Percentiles rank a stretch among this genome's conserved stretches.
Evolutionary conservation across 2,888 invertebrate species (phyloP).

Genomic region (Nesidiocoris tenuis): DNA sequence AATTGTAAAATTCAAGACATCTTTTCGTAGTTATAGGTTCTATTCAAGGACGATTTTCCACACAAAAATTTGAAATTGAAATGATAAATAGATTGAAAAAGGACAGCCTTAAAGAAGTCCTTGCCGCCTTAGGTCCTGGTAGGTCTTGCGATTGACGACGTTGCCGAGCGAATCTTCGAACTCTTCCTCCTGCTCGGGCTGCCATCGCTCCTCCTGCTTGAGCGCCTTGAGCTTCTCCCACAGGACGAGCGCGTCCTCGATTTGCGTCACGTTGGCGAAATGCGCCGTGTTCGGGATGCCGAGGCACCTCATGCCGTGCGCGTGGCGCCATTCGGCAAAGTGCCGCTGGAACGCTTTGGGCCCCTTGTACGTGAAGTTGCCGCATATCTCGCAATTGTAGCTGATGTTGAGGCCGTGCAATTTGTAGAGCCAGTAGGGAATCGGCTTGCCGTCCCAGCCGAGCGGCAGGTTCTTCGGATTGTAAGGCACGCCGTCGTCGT

Average conservation of each 20-base stretch:
- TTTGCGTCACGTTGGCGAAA: slow-evolving; percentile 98
- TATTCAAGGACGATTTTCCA: no score
- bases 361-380: slow-evolving; percentile 96
- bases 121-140: slow-evolving; percentile 96
- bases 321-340: slow-evolving; percentile 83
- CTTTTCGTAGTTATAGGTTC: no score
- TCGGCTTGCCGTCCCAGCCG: slow-evolving; percentile 97
- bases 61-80: no score
- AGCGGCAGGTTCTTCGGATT: slow-evolving; percentile 99
- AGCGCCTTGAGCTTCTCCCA: slow-evolving; percentile 97
- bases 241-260: slow-evolving; percentile 93
- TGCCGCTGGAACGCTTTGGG: slow-evolving; percentile 99
- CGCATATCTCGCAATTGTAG: slow-evolving; percentile 99
- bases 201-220: slow-evolving; percentile 94
- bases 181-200: slow-evolving; percentile 95
- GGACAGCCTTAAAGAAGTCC: slow-evolving; percentile 91
- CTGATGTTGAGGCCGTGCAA: slow-evolving; percentile 97
- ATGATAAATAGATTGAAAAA: no score
- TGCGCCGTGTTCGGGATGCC: slow-evolving; percentile 99
- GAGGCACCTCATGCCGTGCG: slow-evolving; percentile 65
- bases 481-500: slow-evolving; percentile 89
- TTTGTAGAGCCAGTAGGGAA: slow-evolving; percentile 98
- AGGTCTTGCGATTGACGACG: slow-evolving; percentile 97
- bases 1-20: no score
- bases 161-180: slow-evolving; percentile 98